Percentiles rank a stretch among this genome's conserved stretches.
Conservation (phyloP, 2,888 invertebrate species). For the Habrosyne pyritoides region DNA sequence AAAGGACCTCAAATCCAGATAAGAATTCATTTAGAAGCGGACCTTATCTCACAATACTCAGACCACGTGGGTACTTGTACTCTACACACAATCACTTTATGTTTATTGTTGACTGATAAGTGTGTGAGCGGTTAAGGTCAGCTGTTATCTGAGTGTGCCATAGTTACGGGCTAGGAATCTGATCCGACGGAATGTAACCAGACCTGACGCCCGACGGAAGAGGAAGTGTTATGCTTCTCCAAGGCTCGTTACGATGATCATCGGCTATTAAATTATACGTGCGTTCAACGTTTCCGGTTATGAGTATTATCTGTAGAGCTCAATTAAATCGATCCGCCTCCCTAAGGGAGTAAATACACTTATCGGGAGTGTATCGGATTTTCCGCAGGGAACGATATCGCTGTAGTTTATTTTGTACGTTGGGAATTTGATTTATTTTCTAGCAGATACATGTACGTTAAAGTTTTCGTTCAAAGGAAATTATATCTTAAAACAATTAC, state of each 20-base stretch:
- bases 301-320: constrained; percentile 25
- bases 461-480: too few species aligned
- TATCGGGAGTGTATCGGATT: background rate
- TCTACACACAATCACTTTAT: constrained; percentile 37
- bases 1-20: background rate
- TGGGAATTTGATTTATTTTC: too few species aligned
- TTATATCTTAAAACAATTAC: too few species aligned
- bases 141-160: constrained; percentile 47
- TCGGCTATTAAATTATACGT: constrained; percentile 29
- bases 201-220: constrained; percentile 19
- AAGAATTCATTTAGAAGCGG: background rate
- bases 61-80: constrained; percentile 30
- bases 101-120: constrained; percentile 59
- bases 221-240: constrained; percentile 22
- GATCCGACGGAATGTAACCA: constrained; percentile 5
- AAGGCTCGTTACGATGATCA: constrained; percentile 22
- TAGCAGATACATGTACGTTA: too few species aligned
- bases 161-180: constrained; percentile 9
- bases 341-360: constrained; percentile 1
- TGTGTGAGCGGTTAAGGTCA: constrained; percentile 63
- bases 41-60: background rate
- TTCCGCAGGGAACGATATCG: background rate
- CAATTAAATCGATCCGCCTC: constrained; percentile 12
- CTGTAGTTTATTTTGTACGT: background rate
- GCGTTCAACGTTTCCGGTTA: constrained; percentile 26